Evolutionary conservation across 2,888 invertebrate genomes (phyloP), one percentile per base, ranked within the genome.

Genomic region (Julus scandinavius): DNA sequence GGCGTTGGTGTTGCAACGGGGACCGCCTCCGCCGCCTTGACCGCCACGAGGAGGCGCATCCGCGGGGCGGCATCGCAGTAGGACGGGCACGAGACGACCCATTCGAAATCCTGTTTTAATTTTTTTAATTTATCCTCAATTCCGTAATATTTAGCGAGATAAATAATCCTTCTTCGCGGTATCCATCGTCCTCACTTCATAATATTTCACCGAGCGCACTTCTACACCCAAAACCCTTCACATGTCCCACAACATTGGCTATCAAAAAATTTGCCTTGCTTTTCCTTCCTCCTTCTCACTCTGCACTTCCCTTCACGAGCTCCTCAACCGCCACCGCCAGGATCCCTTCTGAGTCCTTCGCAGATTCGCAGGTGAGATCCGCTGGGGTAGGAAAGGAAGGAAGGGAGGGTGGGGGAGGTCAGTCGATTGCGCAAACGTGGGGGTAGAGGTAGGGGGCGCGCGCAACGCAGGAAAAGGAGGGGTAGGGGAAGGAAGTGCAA

Each of bases 401-500:
- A 45, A 7, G 45, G 45, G 45, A 45, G 45, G 45, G 45, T 7
- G 5, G 45, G 5, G 45, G 7, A 9, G 72, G 72, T 20, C 72
- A 29, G 72, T 72, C 72, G 20, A 72, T 72, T 72, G 11, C 72
- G 29, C 29, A 9, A 72, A n/a, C 1, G 63, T 11, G 29, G 72
- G 72, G 72, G 72, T 6, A 29, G 20, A 72, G 72, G 63, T 63
- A 63, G 63, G 20, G 29, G 72, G 29, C 72, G 29, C 72, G 72
- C 72, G 63, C 63, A 63, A 29, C 29, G 72, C 72, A 72, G 72
- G 72, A 72, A 72, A 72, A 72, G 72, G 72, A 72, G 29, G 72
- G 72, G 72, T 72, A 72, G 72, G 72, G 72, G 72, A 72, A 72
- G 72, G 72, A 72, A 72, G 72, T 72, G 72, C 63, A 9, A 72